These are phyloP conservation scores for Aramus guarauna DNA, from an alignment of 2,113 vertebrate genomes.

Conservation along the genomic window DNA sequence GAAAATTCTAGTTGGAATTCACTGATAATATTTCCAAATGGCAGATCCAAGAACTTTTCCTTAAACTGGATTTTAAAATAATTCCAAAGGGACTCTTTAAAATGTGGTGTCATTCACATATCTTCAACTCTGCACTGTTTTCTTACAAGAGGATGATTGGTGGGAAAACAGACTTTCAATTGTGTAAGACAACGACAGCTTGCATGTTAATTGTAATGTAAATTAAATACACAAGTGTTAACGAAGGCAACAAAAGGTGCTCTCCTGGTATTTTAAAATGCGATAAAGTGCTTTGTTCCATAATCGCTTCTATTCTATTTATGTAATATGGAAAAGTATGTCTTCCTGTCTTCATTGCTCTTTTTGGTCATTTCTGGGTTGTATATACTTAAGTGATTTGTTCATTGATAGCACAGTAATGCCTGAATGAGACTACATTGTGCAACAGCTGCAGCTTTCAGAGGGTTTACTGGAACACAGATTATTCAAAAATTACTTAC, in stretches of 20 bases:
- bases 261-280: background rate
- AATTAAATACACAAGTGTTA: background rate
- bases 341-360: background rate
- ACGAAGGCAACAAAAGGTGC: background rate
- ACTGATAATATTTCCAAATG: background rate
- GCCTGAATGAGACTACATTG: background rate
- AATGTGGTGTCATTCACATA: background rate
- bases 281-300: background rate
- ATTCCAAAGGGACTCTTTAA: background rate
- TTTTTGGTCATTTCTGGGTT: background rate
- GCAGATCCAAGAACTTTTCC: background rate
- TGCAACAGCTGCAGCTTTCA: background rate
- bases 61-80: background rate
- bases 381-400: background rate
- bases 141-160: background rate
- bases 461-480: background rate
- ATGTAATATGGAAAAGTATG: background rate
- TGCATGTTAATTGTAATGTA: background rate
- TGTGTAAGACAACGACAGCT: background rate
- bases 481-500: background rate
- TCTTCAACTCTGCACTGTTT: background rate
- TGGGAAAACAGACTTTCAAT: background rate
- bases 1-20: background rate
- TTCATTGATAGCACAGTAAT: background rate
- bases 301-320: background rate